phyloP scores from a whole-genome alignment of 2,113 vertebrate species.

The Actinemys pallida region DNA sequence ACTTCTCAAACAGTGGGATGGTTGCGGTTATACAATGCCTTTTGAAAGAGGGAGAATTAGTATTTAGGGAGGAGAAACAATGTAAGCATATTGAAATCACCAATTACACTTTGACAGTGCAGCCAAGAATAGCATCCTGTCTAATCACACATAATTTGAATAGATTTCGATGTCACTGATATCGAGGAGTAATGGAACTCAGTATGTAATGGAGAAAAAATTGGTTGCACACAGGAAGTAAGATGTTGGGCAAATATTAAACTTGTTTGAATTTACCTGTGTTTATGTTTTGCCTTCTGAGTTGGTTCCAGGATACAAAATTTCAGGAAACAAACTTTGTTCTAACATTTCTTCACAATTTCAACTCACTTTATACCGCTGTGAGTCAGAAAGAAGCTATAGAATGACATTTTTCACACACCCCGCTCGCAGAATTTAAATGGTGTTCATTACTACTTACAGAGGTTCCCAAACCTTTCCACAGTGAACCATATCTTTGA shows the following conservation, averaged over 20 bases:
- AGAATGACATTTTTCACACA: not conserved
- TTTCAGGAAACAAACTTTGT: not conserved
- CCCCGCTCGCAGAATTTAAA: not conserved
- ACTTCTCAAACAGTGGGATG: accelerated
- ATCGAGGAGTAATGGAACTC: not conserved
- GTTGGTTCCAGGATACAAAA: not conserved
- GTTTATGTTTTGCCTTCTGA: not conserved
- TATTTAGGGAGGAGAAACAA: not conserved
- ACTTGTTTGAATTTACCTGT: not conserved
- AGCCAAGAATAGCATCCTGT: not conserved
- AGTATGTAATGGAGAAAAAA: not conserved
- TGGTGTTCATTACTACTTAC: not conserved
- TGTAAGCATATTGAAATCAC: not conserved
- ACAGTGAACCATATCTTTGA: not conserved
- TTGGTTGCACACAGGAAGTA: not conserved
- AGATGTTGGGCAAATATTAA: not conserved
- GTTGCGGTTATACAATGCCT: not conserved
- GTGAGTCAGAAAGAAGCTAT: not conserved
- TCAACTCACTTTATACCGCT: not conserved
- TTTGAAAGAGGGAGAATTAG: not conserved
- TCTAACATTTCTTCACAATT: conserved; percentile 8
- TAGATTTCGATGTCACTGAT: not conserved
- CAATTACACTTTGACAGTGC: not conserved
- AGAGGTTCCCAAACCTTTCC: not conserved
- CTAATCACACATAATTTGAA: not conserved